Conservation (phyloP, 2,797 vertebrate genomes). For the Sciaenops ocellatus region DNA sequence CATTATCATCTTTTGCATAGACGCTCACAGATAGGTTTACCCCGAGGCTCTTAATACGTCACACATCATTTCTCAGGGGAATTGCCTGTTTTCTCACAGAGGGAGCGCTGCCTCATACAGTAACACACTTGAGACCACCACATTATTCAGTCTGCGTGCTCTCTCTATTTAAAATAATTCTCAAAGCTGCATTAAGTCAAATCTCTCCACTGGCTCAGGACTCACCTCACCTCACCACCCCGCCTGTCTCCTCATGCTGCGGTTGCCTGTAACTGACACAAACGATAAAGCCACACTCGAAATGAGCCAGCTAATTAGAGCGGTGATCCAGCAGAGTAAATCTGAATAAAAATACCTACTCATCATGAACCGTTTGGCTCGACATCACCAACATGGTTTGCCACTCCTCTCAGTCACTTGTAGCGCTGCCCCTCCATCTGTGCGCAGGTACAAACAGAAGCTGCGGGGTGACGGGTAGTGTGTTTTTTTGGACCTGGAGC, state of each 20-base stretch:
- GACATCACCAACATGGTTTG: not conserved
- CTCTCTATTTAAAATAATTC: not conserved
- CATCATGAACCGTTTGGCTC: not conserved
- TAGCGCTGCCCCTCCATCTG: not conserved
- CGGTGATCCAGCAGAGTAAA: not conserved
- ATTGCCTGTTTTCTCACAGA: conserved; percentile 11
- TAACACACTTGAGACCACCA: not conserved
- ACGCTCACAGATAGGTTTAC: conserved; percentile 21
- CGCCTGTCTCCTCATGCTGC: conserved; percentile 4
- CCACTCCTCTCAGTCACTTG: not conserved
- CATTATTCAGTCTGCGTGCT: not conserved
- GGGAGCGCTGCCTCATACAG: not conserved
- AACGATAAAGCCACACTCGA: conserved; percentile 17
- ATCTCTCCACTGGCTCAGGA: not conserved
- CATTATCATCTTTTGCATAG: conserved; percentile 27
- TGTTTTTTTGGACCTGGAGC: not conserved
- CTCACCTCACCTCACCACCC: not conserved
- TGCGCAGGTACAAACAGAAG: not conserved
- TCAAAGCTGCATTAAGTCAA: not conserved
- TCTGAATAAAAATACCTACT: not conserved
- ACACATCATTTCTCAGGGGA: conserved; percentile 38
- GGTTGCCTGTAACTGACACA: conserved; percentile 10
- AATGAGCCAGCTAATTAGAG: conserved; percentile 18
- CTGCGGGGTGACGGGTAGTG: not conserved
- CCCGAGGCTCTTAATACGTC: conserved; percentile 18